Evolutionary conservation across 2,888 invertebrate species (phyloP), one percentile per base, ranked within the genome.

Genomic region (Electrophaes corylata): DNA sequence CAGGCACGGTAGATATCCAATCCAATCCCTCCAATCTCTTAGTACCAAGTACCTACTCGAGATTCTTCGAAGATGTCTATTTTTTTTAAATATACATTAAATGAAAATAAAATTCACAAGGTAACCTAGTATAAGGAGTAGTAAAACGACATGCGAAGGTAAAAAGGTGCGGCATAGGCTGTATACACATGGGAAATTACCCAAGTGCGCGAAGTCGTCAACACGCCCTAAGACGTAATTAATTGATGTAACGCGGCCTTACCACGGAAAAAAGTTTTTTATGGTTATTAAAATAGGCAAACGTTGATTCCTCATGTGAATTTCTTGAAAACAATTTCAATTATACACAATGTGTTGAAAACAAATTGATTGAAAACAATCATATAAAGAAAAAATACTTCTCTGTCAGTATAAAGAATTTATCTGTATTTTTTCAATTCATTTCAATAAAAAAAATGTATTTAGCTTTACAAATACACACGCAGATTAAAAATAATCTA

Each of bases 211-310:
- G 60, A 56, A 61, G 80, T 80, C 78, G 78, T 41, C 20, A 12
- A 26, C 43, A 20, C 86, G 71, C 87, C 86, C 86, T 86, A 90
- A 90, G 90, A 89, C 83, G 64, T 81, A 84, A 88, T 88, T 86
- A 86, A 87, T 88, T 85, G 84, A 84, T 73, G 74, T 69, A 66
- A 60, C 62, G 66, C 59, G 62, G 26, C 70, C 60, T 64, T 62
- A 70, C 65, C 46, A 29, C 52, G 49, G 41, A 62, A 60, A 55
- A 14, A 40, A 39, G 18, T 37, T 26, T 5, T 45, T 19, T 23
- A 16, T 29, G 26, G 26, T 29, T 29, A 29, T 29, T 10, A 29
- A 10, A 26, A 47, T 33, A 33, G 12, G 14, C 14, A 47, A 35
- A 20, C 11, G 10, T 12, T n/a, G 19, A 20, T 47, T 37, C 44